Base-by-base conservation (phyloP, 2,888 invertebrate genomes). In the Leucophora obtusa region DNA sequence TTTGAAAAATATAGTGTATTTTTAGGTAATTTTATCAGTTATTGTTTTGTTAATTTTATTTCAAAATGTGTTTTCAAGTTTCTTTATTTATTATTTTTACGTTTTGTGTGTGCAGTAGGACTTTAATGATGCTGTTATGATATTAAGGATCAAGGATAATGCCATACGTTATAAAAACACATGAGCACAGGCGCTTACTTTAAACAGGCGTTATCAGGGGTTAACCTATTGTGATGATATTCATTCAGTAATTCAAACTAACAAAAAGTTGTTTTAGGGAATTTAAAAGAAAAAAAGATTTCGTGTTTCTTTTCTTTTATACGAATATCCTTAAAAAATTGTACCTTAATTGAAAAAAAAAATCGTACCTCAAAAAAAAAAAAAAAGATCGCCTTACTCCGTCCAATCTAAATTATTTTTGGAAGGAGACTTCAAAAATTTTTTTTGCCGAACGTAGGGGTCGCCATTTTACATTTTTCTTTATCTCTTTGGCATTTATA, bases 171-270 rank as follows among this genome's bases (percentile, higher is more conserved):
- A 28, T 18, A 38, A 21, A 9, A 63, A 76, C 70, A 77, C 50
- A 60, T 70, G 70, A 74, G 70, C 77, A 62, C 81, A 81, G 81
- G 70, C 81, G 69, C 65, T 80, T 80, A 59, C 53, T 54, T 60
- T 62, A 53, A 65, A 54, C 60, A 50, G 81, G 77, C 77, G 60
- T 72, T 76, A 59, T 50, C 51, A 50, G 53, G 15, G 50, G 63
- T 77, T 28, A 28, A 70, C 56, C 17, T 62, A 24, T 69, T 62
- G 28, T 68, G 43, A 28, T 28, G 28, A 73, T 43, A 51, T 21
- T 47, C 50, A 51, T 58, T 60, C 38, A 43, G 33, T 51, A 28
- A 6, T 28, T 28, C 7, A 28, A 28, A 28, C 28, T n/a, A n/a
- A n/a, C n/a, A n/a, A n/a, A 28, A 28, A 28, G 28, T 11, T 11